These are phyloP conservation scores for Podabrus alpinus DNA, from an alignment of 2,888 invertebrate species.

Conservation along the genomic window DNA sequence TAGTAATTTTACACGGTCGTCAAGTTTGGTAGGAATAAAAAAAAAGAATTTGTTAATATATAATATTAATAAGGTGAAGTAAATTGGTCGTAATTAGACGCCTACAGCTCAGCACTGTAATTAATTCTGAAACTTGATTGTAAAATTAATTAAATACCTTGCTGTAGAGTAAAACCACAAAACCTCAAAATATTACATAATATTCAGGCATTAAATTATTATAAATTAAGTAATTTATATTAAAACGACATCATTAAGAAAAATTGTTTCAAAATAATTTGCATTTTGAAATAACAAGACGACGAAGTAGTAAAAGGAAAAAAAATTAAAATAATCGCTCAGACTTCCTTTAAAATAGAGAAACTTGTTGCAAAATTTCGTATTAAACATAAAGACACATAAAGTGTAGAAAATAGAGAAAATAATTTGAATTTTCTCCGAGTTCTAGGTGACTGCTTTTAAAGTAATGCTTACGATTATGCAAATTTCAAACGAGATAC, in stretches of 20 bases:
- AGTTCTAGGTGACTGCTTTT: not conserved
- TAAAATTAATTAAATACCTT: conserved; percentile 19
- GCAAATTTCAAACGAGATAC: not conserved
- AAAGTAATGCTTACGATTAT: not conserved
- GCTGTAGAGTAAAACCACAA: conserved; percentile 8
- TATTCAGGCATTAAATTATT: not conserved
- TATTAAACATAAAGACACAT: not conserved
- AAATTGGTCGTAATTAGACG: conserved; percentile 14
- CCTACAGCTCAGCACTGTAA: conserved; percentile 9
- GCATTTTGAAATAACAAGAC: not conserved
- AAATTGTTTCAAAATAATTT: not conserved
- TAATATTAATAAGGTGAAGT: conserved; percentile 13
- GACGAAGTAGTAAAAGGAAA: not conserved
- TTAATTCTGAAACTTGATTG: conserved; percentile 20
- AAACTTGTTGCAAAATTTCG: not conserved
- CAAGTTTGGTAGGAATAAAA: too few species aligned
- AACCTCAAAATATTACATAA: conserved; percentile 16
- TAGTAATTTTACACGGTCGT: not conserved
- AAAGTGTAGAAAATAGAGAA: not conserved
- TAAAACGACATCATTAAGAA: not conserved
- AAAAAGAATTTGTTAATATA: not conserved
- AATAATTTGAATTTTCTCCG: not conserved
- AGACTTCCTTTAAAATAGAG: not conserved
- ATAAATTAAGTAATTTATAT: not conserved
- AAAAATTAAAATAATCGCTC: not conserved